A percentile compares a stretch with the other conserved stretches of the same genome.
phyloP scores from a whole-genome alignment of 2,888 invertebrate genomes.

The Parnassius orleans region DNA sequence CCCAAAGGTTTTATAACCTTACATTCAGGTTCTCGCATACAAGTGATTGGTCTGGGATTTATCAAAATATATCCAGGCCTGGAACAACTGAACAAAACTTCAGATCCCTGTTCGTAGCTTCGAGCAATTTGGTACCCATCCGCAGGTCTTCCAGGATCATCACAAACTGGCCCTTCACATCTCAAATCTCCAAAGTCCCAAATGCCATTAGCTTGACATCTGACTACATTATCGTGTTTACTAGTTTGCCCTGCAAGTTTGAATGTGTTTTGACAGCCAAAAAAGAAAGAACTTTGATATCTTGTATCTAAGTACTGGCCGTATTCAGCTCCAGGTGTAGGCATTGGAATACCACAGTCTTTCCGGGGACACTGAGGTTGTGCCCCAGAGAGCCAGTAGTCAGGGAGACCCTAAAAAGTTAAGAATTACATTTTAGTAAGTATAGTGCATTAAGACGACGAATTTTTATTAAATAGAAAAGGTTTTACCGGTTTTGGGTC shows the following conservation, averaged over 20 bases:
- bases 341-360: conserved; percentile 95
- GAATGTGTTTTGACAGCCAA: conserved; percentile 97
- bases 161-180: conserved; percentile 98
- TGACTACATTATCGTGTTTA: conserved; percentile 94
- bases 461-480: neutral
- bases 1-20: conserved; percentile 95
- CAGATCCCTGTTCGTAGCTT: conserved; percentile 93
- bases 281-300: conserved; percentile 96
- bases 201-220: conserved; percentile 94
- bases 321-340: conserved; percentile 96
- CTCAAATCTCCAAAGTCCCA: conserved; percentile 99
- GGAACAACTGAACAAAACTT: conserved; percentile 94
- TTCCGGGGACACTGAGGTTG: conserved; percentile 93
- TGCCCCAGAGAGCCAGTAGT: conserved; percentile 94
- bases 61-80: conserved; percentile 96
- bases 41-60: conserved; percentile 93
- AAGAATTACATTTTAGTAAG: conserved; percentile 3
- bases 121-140: conserved; percentile 93
- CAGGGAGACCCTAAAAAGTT: conserved; percentile 85
- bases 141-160: conserved; percentile 96
- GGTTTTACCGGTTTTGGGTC: conserved; percentile 89
- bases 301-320: conserved; percentile 93
- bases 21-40: conserved; percentile 95
- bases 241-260: conserved; percentile 95
- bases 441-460: neutral